Conservation (phyloP, 2,888 invertebrate species). For the Pinctada fucata region DNA sequence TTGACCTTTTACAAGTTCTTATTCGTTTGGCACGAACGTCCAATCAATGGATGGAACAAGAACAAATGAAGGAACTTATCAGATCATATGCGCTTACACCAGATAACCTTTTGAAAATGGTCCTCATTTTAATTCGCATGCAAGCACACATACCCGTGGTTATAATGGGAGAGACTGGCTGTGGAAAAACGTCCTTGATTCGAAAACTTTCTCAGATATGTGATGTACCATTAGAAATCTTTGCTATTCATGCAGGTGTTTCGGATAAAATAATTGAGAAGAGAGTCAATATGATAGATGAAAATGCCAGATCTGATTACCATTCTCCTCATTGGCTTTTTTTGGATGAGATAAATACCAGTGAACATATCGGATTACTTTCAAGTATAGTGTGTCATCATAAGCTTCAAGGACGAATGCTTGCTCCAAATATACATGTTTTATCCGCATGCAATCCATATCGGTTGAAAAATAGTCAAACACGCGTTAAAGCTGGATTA, state of each 20-base stretch:
- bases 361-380: constrained; percentile 34
- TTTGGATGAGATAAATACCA: constrained; percentile 45
- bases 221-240: constrained; percentile 19
- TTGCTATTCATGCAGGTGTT: constrained; percentile 38
- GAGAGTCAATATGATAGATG: constrained; percentile 7
- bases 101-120: constrained; percentile 42
- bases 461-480: constrained; percentile 12
- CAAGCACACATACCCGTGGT: constrained; percentile 43
- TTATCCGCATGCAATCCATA: constrained; percentile 45
- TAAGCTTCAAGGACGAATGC: constrained; percentile 14
- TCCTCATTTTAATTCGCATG: constrained; percentile 26
- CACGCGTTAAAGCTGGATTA: constrained; percentile 32
- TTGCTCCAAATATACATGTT: constrained; percentile 35
- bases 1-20: neutral
- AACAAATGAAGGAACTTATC: neutral
- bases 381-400: constrained; percentile 37
- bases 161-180: constrained; percentile 49
- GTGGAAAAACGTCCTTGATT: constrained; percentile 47
- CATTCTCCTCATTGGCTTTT: constrained; percentile 39
- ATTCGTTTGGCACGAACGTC: neutral
- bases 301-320: constrained; percentile 11
- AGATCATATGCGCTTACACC: constrained; percentile 35
- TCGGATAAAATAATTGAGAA: constrained; percentile 20
- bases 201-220: constrained; percentile 30
- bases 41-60: neutral